These are phyloP conservation scores for Megalops cyprinoides DNA, from an alignment of 2,797 vertebrate genomes.

Conservation along the genomic window DNA sequence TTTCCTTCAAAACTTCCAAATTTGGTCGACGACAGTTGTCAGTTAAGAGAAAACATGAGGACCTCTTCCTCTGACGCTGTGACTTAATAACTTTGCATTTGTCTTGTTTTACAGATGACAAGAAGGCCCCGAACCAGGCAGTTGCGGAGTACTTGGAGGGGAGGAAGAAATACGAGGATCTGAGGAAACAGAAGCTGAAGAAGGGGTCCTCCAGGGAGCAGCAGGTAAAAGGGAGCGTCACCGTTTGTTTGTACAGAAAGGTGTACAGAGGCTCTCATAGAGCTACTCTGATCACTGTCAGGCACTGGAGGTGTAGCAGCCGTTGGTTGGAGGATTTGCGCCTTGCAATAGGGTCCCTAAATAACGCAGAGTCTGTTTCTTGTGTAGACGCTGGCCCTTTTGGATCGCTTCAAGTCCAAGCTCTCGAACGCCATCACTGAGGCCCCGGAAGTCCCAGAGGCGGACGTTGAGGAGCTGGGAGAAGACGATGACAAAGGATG, in stretches of 20 bases:
- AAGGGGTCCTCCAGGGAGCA: slow-evolving; percentile 85
- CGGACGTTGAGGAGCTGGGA: slow-evolving; percentile 78
- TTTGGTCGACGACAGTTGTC: too few relatives aligned
- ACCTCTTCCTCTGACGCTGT: too few relatives aligned
- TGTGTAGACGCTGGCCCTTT: slow-evolving; percentile 84
- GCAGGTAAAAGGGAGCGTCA: slow-evolving; percentile 84
- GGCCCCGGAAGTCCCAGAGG: slow-evolving; percentile 80
- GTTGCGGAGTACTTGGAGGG: slow-evolving; percentile 89
- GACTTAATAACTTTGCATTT: too few relatives aligned
- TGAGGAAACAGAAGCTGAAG: slow-evolving; percentile 82
- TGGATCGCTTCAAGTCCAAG: slow-evolving; percentile 90
- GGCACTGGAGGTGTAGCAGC: neutral
- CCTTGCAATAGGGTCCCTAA: neutral
- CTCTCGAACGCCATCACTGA: slow-evolving; percentile 88
- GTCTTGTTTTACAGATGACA: slow-evolving; percentile 66
- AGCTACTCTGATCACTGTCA: slow-evolving; percentile 36
- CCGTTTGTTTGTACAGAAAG: neutral
- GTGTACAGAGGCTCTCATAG: neutral
- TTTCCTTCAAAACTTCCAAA: too few relatives aligned
- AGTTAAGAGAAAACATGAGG: too few relatives aligned
- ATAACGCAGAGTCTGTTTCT: neutral
- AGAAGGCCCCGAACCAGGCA: slow-evolving; percentile 74
- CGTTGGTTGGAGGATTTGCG: neutral
- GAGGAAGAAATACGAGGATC: slow-evolving; percentile 89
- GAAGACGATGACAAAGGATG: slow-evolving; percentile 93